A percentile compares a stretch with the other conserved stretches of the same genome.
phyloP scores from a whole-genome alignment of 2,888 invertebrate genomes.

The Aspidiotus destructor region DNA sequence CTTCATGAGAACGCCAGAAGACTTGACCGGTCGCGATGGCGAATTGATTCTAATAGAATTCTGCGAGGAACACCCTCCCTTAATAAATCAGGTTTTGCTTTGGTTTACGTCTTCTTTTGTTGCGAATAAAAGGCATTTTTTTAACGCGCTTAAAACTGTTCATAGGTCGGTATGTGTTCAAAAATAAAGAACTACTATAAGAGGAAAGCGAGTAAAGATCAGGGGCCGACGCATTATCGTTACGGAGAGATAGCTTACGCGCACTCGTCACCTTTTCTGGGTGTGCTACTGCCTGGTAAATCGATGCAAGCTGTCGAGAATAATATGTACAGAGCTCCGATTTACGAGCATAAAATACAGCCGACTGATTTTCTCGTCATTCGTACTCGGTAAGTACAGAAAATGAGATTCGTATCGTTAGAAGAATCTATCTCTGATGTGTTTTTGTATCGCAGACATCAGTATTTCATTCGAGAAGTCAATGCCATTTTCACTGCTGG shows the following conservation, averaged over 20 bases:
- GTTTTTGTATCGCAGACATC: conserved; percentile 49
- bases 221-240: conserved; percentile 67
- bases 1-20: conserved; percentile 94
- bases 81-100: conserved; percentile 71
- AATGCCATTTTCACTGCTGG: conserved; percentile 86
- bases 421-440: neutral
- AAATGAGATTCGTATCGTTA: neutral
- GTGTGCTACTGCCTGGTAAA: conserved; percentile 85
- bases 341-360: conserved; percentile 74
- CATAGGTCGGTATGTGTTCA: conserved; percentile 87
- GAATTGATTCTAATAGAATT: conserved; percentile 84
- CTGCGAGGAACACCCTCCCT: conserved; percentile 94
- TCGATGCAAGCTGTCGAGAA: conserved; percentile 90
- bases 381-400: conserved; percentile 57
- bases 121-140: too few species aligned
- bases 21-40: conserved; percentile 87
- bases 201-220: conserved; percentile 83
- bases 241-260: conserved; percentile 94
- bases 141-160: conserved; percentile 2
- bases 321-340: conserved; percentile 92
- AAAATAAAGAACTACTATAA: conserved; percentile 98
- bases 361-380: conserved; percentile 85
- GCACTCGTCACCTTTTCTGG: conserved; percentile 94
- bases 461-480: conserved; percentile 81
- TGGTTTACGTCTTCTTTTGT: too few species aligned